phyloP scores from a whole-genome alignment of 2,888 invertebrate genomes.

The Parasteatoda lunata region DNA sequence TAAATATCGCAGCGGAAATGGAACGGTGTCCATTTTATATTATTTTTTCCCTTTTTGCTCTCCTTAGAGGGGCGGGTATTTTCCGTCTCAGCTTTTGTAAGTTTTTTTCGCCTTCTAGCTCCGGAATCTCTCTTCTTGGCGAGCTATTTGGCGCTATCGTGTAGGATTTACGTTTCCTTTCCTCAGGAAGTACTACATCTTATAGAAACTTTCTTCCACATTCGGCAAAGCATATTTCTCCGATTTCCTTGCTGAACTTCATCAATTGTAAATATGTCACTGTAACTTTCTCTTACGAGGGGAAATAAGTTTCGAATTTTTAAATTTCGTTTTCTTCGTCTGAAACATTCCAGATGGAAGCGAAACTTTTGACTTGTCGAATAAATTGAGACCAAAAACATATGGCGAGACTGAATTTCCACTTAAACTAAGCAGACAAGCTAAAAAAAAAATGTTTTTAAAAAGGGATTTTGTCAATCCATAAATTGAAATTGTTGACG shows the following conservation, averaged over 20 bases:
- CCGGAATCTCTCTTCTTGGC: constrained; percentile 35
- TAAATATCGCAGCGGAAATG: constrained; percentile 54
- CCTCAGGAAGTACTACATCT: constrained; percentile 46
- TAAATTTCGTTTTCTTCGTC: neutral
- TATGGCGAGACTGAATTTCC: too few relatives aligned
- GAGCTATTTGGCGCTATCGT: constrained; percentile 45
- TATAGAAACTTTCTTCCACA: neutral
- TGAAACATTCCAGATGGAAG: neutral
- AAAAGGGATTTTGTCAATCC: too few relatives aligned
- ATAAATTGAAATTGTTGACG: too few relatives aligned
- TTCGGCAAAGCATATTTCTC: constrained; percentile 26
- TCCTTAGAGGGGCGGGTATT: constrained; percentile 15
- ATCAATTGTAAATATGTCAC: constrained; percentile 55
- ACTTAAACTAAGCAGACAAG: too few relatives aligned
- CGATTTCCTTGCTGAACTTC: constrained; percentile 9
- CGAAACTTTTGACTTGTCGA: neutral
- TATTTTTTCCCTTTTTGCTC: constrained; percentile 17
- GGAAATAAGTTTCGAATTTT: constrained; percentile 36
- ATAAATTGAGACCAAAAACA: neutral
- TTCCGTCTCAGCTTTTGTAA: constrained; percentile 30
- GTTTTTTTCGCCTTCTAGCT: constrained; percentile 19
- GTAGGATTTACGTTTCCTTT: constrained; percentile 44
- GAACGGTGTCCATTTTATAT: constrained; percentile 49
- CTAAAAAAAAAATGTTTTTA: too few relatives aligned
- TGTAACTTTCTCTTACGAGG: neutral